A percentile compares a stretch with the other conserved stretches of the same genome.
These are phyloP conservation scores for Chaetodon auriga DNA, from an alignment of 2,113 vertebrate species.

Conservation along the genomic window DNA sequence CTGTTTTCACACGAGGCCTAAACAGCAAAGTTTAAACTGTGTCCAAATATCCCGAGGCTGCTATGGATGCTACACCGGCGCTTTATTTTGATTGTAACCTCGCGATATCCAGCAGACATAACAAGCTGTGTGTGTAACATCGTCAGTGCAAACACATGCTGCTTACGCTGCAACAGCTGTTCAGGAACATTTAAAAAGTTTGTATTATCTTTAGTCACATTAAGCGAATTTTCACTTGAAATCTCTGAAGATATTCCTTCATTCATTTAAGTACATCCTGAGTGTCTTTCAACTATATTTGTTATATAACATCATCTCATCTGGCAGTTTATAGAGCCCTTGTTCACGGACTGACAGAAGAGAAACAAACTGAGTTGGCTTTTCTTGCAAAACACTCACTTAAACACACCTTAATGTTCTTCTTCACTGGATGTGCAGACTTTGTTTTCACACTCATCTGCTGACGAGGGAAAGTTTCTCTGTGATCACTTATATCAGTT, in stretches of 20 bases:
- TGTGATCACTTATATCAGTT: no score
- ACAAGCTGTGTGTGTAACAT: constrained; percentile 42
- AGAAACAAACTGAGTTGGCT: neutral
- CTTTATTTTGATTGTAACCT: constrained; percentile 21
- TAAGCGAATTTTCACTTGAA: neutral
- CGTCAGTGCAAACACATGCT: constrained; percentile 25
- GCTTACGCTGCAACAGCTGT: constrained; percentile 1
- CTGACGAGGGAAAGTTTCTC: no score
- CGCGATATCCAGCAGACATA: constrained; percentile 37
- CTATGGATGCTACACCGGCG: neutral
- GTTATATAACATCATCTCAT: neutral
- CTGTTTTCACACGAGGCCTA: constrained; percentile 34
- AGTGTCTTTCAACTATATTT: neutral
- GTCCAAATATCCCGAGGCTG: constrained; percentile 48
- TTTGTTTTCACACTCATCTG: no score
- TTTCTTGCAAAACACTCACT: neutral
- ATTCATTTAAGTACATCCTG: neutral
- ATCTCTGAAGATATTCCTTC: neutral
- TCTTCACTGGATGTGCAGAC: no score
- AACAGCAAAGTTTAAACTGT: constrained; percentile 28
- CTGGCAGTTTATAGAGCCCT: neutral
- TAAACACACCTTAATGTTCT: no score
- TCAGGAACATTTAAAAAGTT: constrained; percentile 2
- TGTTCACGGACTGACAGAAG: neutral
- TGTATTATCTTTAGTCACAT: neutral